These are phyloP conservation scores for Apomyelois bistriatella DNA, from an alignment of 2,888 invertebrate genomes.

Conservation along the genomic window DNA sequence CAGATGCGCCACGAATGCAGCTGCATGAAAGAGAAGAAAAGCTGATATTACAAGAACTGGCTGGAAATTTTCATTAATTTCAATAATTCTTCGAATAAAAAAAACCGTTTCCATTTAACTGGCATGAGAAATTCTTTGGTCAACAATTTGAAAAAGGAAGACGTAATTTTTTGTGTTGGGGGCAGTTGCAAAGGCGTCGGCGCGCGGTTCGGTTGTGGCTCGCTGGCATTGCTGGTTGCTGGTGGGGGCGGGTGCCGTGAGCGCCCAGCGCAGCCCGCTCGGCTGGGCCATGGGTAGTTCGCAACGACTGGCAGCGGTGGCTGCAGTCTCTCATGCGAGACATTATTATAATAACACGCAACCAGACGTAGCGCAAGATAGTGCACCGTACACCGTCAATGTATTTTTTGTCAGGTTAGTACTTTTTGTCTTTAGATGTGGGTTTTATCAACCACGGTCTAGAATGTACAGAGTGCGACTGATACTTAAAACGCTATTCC, in stretches of 20 bases:
- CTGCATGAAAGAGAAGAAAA: constrained; percentile 24
- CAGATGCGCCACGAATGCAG: constrained; percentile 39
- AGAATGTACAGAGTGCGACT: background rate
- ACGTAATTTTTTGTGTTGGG: constrained; percentile 28
- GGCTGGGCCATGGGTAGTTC: constrained; percentile 84
- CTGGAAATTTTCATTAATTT: constrained; percentile 5
- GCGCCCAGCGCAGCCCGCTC: constrained; percentile 74
- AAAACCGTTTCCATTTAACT: background rate
- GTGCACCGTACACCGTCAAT: constrained; percentile 75
- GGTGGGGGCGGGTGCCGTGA: constrained; percentile 57
- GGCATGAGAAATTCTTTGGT: constrained; percentile 17
- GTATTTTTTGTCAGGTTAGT: constrained; percentile 89
- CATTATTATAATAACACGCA: constrained; percentile 72
- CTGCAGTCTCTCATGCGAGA: constrained; percentile 68
- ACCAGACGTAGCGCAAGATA: constrained; percentile 54
- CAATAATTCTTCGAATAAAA: background rate
- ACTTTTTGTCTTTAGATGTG: too few species aligned
- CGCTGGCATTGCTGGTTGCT: constrained; percentile 57
- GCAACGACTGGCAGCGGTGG: constrained; percentile 81
- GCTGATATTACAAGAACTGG: constrained; percentile 31
- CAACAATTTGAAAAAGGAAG: constrained; percentile 24
- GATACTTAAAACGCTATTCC: background rate
- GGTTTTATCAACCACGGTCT: too few species aligned
- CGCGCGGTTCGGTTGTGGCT: constrained; percentile 62
- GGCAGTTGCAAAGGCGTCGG: constrained; percentile 58